phyloP scores from a whole-genome alignment of 2,888 invertebrate species.

The Himalopsyche tibetana region DNA sequence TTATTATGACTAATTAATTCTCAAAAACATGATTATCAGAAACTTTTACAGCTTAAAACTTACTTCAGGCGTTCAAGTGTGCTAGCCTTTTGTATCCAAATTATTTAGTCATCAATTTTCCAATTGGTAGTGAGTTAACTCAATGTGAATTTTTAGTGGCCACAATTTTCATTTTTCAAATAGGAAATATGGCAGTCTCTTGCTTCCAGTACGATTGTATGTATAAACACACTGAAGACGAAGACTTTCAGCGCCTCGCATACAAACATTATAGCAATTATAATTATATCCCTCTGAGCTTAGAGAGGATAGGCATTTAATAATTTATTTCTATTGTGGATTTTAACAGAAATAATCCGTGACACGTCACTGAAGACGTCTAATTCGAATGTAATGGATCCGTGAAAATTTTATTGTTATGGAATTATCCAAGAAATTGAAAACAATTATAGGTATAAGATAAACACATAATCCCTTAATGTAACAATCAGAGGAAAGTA shows the following conservation, averaged over 20 bases:
- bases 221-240: background rate
- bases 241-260: slow-evolving; percentile 6
- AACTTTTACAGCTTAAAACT: too few species aligned
- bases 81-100: too few species aligned
- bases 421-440: background rate
- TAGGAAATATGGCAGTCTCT: too few species aligned
- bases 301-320: slow-evolving; percentile 8
- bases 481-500: too few species aligned
- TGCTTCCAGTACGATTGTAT: background rate
- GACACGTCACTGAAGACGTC: background rate
- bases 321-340: slow-evolving; percentile 30
- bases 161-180: too few species aligned
- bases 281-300: slow-evolving; percentile 19
- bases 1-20: too few species aligned
- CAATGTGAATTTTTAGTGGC: too few species aligned
- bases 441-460: background rate
- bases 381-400: slow-evolving; percentile 8
- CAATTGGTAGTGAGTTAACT: too few species aligned
- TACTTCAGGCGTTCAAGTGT: too few species aligned
- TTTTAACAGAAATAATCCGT: slow-evolving; percentile 10
- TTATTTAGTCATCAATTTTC: too few species aligned
- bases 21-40: too few species aligned
- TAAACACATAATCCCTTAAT: too few species aligned
- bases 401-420: background rate
- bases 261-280: slow-evolving; percentile 18